Evolutionary conservation across 1,140 invertebrate species (phyloP), one percentile per base, ranked within the genome.

Genomic region (Paramacrobiotus metropolitanus): DNA sequence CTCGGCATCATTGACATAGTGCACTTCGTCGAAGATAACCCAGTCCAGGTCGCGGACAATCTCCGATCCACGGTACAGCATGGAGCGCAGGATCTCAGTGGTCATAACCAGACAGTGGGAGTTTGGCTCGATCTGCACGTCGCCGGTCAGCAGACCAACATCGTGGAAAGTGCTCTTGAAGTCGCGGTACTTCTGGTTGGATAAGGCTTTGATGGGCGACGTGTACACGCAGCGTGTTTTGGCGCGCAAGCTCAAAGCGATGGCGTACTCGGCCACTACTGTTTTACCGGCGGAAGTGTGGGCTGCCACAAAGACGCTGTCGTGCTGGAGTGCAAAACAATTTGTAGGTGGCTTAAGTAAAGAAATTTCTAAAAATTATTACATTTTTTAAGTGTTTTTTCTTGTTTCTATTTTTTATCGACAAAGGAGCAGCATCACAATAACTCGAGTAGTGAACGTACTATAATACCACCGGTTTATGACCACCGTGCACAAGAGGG

Each of bases 231-330:
- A 55, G 21, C 48, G 48, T 15, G 48, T 20, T 24, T 55, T 55
- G 15, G 48, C 48, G 15, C 48, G 48, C 15, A 55, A 24, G 18
- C 89, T 89, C 64, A 97, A 76, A 0, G 93, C 93, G 62, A 82
- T 78, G 1, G 94, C 94, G 75, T 99, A 99, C 76, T 99, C 94
- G 1, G 95, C 95, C 18, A 99, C 90, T 0, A 95, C 93, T 1
- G 95, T 98, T 77, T 99, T 98, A 21, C 94, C 95, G 2, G 95
- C 94, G 0, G 93, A 98, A 0, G 94, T 99, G 71, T 99, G 95
- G 18, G 94, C 95, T 4, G 94, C 88, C 1, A 99, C 91, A 76
- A 99, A 97, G 1, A 98, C 90, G 74, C 91, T 89, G 65, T 91
- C 82, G 48, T 86, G 83, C 68, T 55, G 24, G 24, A 55, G 24